Conservation (phyloP, 1,140 invertebrate species). For the Rhagoletis zephyria region DNA sequence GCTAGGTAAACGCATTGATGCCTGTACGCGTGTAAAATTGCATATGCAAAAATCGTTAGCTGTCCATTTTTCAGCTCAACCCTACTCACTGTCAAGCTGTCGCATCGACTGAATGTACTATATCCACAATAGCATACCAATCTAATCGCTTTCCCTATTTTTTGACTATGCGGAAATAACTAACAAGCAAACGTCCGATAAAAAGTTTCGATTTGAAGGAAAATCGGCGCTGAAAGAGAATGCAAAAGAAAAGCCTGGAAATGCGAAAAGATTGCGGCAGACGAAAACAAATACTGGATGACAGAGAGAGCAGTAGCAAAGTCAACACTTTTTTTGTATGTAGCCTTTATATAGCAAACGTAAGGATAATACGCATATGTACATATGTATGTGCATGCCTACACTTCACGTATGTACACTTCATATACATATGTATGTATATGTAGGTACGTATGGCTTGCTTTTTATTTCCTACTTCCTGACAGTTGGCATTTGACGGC, state of each 20-base stretch:
- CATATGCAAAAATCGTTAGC: no score
- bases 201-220: neutral
- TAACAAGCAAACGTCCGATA: neutral
- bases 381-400: neutral
- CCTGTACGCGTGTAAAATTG: no score
- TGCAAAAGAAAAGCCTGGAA: neutral
- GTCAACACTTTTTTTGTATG: neutral
- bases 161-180: neutral
- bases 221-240: neutral
- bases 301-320: neutral
- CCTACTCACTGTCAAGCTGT: conserved; percentile 2
- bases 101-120: no score
- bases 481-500: neutral
- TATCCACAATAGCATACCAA: neutral
- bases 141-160: neutral
- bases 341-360: neutral
- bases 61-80: neutral
- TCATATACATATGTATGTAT: neutral
- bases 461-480: conserved; percentile 5
- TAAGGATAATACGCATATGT: neutral
- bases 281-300: neutral
- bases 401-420: no score
- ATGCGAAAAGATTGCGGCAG: neutral
- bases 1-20: no score
- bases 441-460: neutral